Evolutionary conservation across 2,888 invertebrate species (phyloP).

Genomic region (Plagiodera versicolora): DNA sequence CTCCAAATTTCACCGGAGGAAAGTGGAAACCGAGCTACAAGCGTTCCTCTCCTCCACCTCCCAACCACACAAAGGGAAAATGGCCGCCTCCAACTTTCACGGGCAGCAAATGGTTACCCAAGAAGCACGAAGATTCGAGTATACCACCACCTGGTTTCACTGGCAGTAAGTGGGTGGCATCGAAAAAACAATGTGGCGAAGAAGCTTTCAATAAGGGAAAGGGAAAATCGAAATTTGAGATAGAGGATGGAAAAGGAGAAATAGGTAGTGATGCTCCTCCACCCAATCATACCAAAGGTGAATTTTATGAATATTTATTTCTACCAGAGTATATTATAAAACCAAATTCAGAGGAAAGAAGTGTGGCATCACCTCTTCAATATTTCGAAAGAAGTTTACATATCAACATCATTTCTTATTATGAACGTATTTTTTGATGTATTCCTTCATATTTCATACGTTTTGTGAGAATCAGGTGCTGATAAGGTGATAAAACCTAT

Average conservation of each 20-base stretch:
- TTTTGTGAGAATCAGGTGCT: no score
- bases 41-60: slow-evolving; percentile 42
- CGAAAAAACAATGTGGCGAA: slow-evolving; percentile 31
- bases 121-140: slow-evolving; percentile 26
- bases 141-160: slow-evolving; percentile 46
- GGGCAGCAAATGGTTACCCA: slow-evolving; percentile 62
- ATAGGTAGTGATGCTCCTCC: slow-evolving; percentile 49
- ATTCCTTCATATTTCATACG: no score
- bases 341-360: no score
- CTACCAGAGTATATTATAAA: no score
- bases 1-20: slow-evolving; percentile 62
- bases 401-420: no score
- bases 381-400: no score
- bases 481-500: no score
- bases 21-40: slow-evolving; percentile 64
- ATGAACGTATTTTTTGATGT: no score
- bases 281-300: slow-evolving; percentile 73
- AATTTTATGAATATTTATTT: no score
- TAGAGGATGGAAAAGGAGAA: slow-evolving; percentile 51
- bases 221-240: slow-evolving; percentile 54
- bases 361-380: no score
- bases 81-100: slow-evolving; percentile 60
- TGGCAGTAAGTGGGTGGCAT: slow-evolving; percentile 64
- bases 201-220: slow-evolving; percentile 55
- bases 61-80: slow-evolving; percentile 53